Evolutionary conservation across 1,140 invertebrate species (phyloP), one percentile per base, ranked within the genome.

Genomic region (Apis cerana): DNA sequence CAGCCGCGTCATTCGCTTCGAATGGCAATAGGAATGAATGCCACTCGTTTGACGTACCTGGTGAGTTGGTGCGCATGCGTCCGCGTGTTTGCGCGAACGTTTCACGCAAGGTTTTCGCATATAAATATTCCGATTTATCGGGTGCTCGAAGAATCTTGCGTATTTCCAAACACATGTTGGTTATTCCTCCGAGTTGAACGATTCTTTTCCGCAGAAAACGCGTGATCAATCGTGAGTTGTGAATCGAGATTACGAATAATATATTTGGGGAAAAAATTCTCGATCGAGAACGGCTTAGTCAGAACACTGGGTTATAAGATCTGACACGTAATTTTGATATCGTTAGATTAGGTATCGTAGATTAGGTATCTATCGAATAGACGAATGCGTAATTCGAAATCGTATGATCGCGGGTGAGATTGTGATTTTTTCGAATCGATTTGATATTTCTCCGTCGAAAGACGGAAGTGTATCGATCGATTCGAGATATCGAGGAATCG

Each of bases 1-100:
- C 74, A 52, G 19, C 33, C 72, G 43, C 54, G 64, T 59, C 62
- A 82, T 82, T 82, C 80, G 80, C 56, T 68, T 76, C 74, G 64
- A 80, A 82, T 50, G 80, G 64, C 19, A 82, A 27, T 75, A 75
- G 43, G 48, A 75, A 76, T 82, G 80, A 75, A 82, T 82, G 74
- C 78, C 70, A 65, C 54, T 75, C 78, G 61, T 56, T 65, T 80
- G 50, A 74, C 78, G 78, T 76, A 65, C 78, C 78, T 79, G 68
- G 19, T 21, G 56, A 43, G 13, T 27, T 15, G 54, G 4, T 8
- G 52, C 61, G 68, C 69, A 68, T 67, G 72, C 27, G 64, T n/a
- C 10, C n/a, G 19, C 61, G 27, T 27, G 27, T 74, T 54, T 33
- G 33, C 74, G 50, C 27, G 23, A 15, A 59, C 13, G 65, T 48